Evolutionary conservation across 2,113 vertebrate genomes (phyloP), one percentile per base, ranked within the genome.

Genomic region (Sapajus apella): DNA sequence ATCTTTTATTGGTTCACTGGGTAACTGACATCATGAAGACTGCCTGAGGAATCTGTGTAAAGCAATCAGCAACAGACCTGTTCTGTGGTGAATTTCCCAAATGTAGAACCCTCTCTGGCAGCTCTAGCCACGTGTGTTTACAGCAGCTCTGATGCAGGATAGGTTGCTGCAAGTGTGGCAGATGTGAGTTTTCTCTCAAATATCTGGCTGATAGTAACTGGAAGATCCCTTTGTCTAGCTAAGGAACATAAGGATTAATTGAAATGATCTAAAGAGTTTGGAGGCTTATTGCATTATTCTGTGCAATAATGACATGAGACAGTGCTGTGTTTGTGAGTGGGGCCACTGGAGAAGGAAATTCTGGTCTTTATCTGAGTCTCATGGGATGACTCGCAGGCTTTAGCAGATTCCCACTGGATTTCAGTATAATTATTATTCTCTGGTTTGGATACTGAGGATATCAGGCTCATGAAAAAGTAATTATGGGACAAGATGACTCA

Each of bases 401-500:
- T 45, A 50, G 52, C 27, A 76, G 35, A 40, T 50, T 84, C 94
- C 25, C 13, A 50, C 32, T n/a, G 16, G n/a, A 73, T 61, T 81
- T 85, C 86, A 37, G 9, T 84, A 16, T 82, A 37, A 50, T 21
- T 4, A 0, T 23, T 73, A 13, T 72, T 37, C 32, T 77, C 55
- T 80, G 30, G 37, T 13, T 64, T 81, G 43, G 37, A 50, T 66
- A 17, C 20, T 64, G 23, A 35, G 58, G 5, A 1, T 92, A 37
- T 84, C 72, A 25, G 8, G 2, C 81, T 84, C 55, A 30, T 47
- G 50, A 68, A 90, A 91, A 84, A 64, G 70, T 47, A 32, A 1
- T 72, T 61, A 70, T 84, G 40, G 91, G 75, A 87, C 66, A 91
- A 90, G 8, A 7, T 77, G 61, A 92, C 23, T 61, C 30, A 87